phyloP scores from a whole-genome alignment of 2,113 vertebrate genomes.

The Nesospiza acunhae region DNA sequence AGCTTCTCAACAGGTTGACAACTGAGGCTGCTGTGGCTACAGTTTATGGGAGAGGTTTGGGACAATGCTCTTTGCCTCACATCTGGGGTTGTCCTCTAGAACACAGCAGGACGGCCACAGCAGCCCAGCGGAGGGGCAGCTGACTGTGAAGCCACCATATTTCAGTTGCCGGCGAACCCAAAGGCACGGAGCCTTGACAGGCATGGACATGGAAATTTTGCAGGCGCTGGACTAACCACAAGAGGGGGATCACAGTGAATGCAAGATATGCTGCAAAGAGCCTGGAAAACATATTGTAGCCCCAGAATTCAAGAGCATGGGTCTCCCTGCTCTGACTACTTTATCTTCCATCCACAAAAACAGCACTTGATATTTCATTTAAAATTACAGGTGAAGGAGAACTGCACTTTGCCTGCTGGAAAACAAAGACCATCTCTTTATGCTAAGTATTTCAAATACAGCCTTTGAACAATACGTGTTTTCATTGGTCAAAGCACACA shows the following conservation, averaged over 20 bases:
- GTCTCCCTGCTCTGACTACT: neutral
- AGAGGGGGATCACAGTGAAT: constrained; percentile 57
- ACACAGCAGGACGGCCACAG: neutral
- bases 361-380: accelerated
- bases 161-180: neutral
- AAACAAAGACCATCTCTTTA: neutral
- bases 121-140: neutral
- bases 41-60: neutral
- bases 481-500: neutral
- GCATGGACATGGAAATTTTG: neutral
- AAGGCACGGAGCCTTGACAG: neutral
- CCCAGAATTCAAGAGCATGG: neutral
- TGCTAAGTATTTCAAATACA: neutral
- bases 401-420: neutral
- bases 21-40: neutral
- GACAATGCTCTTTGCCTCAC: accelerated
- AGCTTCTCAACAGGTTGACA: neutral
- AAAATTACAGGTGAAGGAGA: neutral
- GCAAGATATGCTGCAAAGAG: neutral
- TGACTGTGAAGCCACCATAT: neutral
- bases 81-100: neutral
- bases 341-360: neutral
- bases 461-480: neutral
- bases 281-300: neutral
- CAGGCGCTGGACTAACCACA: constrained; percentile 11